Percentiles rank a stretch among this genome's conserved stretches.
Evolutionary conservation across 2,797 vertebrate genomes (phyloP).

Genomic region (Oreortyx pictus): DNA sequence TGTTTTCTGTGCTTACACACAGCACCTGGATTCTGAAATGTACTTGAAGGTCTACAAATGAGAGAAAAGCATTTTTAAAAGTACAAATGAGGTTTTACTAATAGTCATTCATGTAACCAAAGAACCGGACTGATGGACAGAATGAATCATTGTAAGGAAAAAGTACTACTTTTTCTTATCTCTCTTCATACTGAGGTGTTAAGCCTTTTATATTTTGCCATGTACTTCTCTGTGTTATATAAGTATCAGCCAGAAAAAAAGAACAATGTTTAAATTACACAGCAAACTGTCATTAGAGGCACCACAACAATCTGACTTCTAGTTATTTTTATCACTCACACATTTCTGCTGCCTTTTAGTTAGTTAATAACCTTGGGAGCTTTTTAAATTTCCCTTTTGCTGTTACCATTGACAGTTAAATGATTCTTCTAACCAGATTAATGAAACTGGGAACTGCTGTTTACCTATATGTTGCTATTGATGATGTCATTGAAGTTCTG

Average conservation of each 20-base stretch:
- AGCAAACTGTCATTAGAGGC: too few species aligned
- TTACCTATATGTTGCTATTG: neutral
- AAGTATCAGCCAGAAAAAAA: neutral
- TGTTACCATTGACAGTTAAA: neutral
- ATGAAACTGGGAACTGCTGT: neutral
- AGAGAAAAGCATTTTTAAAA: neutral
- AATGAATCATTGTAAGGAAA: neutral
- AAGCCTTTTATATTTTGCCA: neutral
- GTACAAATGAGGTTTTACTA: neutral
- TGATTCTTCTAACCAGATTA: neutral
- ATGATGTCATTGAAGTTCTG: neutral
- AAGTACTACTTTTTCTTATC: neutral
- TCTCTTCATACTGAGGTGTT: neutral
- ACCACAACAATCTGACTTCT: neutral
- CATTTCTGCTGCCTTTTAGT: neutral
- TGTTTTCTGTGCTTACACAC: neutral
- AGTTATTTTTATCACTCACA: neutral
- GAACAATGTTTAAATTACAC: neutral
- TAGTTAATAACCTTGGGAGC: accelerated
- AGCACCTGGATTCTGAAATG: neutral
- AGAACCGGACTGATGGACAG: neutral
- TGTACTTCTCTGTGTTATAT: neutral
- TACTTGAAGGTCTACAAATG: neutral
- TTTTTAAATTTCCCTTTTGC: neutral
- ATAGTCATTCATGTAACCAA: neutral